phyloP scores from a whole-genome alignment of 1,140 invertebrate species.

The Dufourea novaeangliae region DNA sequence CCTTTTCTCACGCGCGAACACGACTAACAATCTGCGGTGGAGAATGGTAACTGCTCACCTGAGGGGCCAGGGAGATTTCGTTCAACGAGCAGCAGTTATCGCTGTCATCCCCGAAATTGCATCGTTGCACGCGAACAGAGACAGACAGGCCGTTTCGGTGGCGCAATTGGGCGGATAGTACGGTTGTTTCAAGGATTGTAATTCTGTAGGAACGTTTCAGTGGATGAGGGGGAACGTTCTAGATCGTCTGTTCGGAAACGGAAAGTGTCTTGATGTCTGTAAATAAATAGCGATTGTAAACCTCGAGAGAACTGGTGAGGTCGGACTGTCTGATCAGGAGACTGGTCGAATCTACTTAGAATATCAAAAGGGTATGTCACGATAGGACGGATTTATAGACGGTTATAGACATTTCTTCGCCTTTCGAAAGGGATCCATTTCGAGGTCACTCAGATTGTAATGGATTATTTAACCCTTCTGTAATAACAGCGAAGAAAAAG shows the following conservation, averaged over 20 bases:
- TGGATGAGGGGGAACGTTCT: too few species aligned
- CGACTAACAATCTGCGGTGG: constrained; percentile 44
- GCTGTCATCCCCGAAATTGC: constrained; percentile 62
- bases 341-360: too few species aligned
- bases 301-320: too few species aligned
- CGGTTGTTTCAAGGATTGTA: constrained; percentile 1
- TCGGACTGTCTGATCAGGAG: too few species aligned
- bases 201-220: too few species aligned
- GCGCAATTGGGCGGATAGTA: background rate
- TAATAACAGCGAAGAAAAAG: too few species aligned
- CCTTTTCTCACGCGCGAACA: constrained; percentile 57
- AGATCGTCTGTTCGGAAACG: too few species aligned
- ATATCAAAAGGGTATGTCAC: too few species aligned
- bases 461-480: too few species aligned
- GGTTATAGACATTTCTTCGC: constrained; percentile 5
- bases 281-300: too few species aligned
- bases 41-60: constrained; percentile 55
- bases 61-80: constrained; percentile 40
- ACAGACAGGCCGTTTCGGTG: constrained; percentile 22
- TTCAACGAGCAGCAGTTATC: constrained; percentile 50
- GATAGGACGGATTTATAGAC: background rate
- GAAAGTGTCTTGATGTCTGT: too few species aligned
- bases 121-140: constrained; percentile 55
- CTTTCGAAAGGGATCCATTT: background rate
- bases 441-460: too few species aligned